These are phyloP conservation scores for Malacoctenus gilli DNA, from an alignment of 2,797 vertebrate species.

Conservation along the genomic window DNA sequence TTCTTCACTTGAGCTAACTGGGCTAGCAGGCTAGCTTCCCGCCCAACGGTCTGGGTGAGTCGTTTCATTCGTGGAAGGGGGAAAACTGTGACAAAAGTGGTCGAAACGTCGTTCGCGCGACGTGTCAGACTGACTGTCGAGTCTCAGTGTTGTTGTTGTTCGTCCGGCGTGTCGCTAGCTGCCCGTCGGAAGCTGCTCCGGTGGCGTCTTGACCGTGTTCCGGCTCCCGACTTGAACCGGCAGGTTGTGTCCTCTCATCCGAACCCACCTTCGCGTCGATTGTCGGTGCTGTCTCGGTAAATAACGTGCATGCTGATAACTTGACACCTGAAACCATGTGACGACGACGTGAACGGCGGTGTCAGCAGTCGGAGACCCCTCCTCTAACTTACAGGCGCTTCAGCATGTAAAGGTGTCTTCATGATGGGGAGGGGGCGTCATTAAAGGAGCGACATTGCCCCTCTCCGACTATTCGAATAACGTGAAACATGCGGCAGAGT, in stretches of 20 bases:
- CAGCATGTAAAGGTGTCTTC: slow-evolving; percentile 2
- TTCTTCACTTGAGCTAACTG: slow-evolving; percentile 54
- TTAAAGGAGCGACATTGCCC: no score
- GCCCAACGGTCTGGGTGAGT: neutral
- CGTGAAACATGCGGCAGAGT: no score
- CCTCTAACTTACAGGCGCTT: neutral
- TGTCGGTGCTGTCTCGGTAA: slow-evolving; percentile 11
- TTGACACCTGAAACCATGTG: slow-evolving; percentile 36
- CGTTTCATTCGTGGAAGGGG: neutral
- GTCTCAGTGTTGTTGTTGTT: slow-evolving; percentile 36
- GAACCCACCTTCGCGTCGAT: rapidly evolving
- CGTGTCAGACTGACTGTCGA: slow-evolving; percentile 2
- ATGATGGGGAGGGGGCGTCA: no score
- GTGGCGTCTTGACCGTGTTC: slow-evolving; percentile 14
- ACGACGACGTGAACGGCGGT: slow-evolving; percentile 17
- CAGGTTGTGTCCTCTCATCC: neutral
- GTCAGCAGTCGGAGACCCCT: no score
- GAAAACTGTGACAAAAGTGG: neutral
- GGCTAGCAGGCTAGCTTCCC: slow-evolving; percentile 38
- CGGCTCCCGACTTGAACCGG: no score
- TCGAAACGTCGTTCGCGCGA: rapidly evolving
- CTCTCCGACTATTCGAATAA: no score
- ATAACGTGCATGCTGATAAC: slow-evolving; percentile 9
- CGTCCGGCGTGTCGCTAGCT: slow-evolving; percentile 27
- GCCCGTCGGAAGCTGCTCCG: slow-evolving; percentile 1